phyloP scores from a whole-genome alignment of 2,113 vertebrate species.

The Dunckerocampus dactyliophorus region DNA sequence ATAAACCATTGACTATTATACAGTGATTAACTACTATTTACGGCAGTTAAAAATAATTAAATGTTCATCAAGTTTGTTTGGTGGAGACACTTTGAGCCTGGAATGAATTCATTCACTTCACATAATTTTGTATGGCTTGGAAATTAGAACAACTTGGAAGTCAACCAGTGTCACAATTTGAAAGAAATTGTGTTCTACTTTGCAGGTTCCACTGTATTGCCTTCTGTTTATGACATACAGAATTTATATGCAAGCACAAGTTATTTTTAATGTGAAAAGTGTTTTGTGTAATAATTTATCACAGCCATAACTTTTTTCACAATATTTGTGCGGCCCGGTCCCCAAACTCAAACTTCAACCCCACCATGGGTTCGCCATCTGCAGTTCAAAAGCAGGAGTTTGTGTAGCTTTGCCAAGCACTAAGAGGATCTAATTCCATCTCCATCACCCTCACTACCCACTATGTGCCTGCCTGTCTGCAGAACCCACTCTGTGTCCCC shows the following conservation, averaged over 20 bases:
- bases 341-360: slow-evolving; percentile 32
- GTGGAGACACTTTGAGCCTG: background rate
- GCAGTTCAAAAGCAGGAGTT: slow-evolving; percentile 64
- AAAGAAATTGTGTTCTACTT: background rate
- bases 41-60: too few relatives aligned
- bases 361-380: slow-evolving; percentile 75
- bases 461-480: slow-evolving; percentile 53
- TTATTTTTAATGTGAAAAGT: slow-evolving; percentile 54
- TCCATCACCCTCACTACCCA: slow-evolving; percentile 57
- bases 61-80: too few relatives aligned
- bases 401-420: slow-evolving; percentile 70
- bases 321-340: slow-evolving; percentile 59
- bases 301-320: slow-evolving; percentile 67
- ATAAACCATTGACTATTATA: too few relatives aligned
- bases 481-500: slow-evolving; percentile 62
- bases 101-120: background rate
- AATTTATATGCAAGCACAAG: background rate
- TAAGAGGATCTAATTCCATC: slow-evolving; percentile 79
- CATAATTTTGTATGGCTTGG: too few relatives aligned
- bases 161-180: background rate
- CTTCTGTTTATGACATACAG: background rate
- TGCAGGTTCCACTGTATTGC: background rate
- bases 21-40: too few relatives aligned
- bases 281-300: slow-evolving; percentile 74
- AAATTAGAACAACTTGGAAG: background rate